A percentile compares a stretch with the other conserved stretches of the same genome.
Conservation (phyloP, 2,797 vertebrate species). For the Novumbra hubbsi region DNA sequence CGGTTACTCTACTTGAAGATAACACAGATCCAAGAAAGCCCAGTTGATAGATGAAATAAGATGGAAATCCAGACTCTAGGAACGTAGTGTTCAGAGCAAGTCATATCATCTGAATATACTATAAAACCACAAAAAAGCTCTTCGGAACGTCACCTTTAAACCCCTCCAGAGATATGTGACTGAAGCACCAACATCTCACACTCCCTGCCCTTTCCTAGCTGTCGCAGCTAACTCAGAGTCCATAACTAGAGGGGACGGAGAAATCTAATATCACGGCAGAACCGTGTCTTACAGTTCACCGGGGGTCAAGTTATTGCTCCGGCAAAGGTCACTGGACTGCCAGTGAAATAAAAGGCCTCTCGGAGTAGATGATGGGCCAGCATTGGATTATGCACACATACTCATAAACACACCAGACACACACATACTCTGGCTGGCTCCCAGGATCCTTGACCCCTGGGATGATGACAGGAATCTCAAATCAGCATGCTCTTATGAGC, state of each 20-base stretch:
- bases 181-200: slow-evolving; percentile 6
- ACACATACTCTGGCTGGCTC: slow-evolving; percentile 22
- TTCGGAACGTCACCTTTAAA: background rate
- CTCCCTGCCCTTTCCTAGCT: slow-evolving; percentile 39
- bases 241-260: slow-evolving; percentile 56
- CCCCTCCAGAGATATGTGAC: background rate
- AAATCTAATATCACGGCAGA: slow-evolving; percentile 60
- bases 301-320: slow-evolving; percentile 67
- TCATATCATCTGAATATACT: background rate
- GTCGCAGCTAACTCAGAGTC: slow-evolving; percentile 45
- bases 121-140: background rate
- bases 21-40: background rate
- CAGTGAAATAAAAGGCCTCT: slow-evolving; percentile 56
- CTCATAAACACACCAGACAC: background rate
- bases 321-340: slow-evolving; percentile 63
- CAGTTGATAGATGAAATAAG: background rate
- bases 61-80: background rate
- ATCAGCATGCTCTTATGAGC: slow-evolving; percentile 49
- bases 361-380: background rate
- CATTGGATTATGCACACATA: background rate
- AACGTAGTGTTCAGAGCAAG: background rate
- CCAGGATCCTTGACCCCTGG: slow-evolving; percentile 45
- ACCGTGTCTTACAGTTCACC: slow-evolving; percentile 55
- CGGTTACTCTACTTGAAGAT: background rate
- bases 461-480: slow-evolving; percentile 55